Evolutionary conservation across 1,140 invertebrate species (phyloP), one percentile per base, ranked within the genome.

Genomic region (Drosophila littoralis): DNA sequence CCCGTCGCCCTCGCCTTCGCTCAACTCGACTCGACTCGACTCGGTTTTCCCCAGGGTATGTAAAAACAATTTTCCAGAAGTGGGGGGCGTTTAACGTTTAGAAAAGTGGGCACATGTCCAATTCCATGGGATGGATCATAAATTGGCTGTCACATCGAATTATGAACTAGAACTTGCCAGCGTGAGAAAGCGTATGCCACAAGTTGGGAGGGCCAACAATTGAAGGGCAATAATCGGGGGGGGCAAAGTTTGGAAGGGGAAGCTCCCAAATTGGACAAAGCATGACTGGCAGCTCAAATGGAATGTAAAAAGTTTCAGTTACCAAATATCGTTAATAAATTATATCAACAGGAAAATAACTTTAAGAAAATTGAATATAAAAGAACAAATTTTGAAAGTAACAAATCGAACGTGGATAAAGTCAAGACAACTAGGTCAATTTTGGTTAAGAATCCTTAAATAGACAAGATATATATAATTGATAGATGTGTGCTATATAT

Each of bases 71-170:
- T n/a, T 51, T 10, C 12, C 17, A 45, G 13, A 32, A 40, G 45
- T 67, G 38, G 55, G 64, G 35, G 48, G 5, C 22, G 22, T 5
- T 28, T 35, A 60, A 59, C 51, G 55, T 73, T 73, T 68, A 54
- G 22, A 54, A 67, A 68, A 68, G 28, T 68, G 70, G 55, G 70
- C 64, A 68, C 54, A 73, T 73, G 70, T 73, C 70, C 55, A 68
- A 68, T 60, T 60, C 48, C 32, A 68, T 68, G 67, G 70, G 55
- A 60, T 54, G 70, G 55, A 60, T 67, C 70, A 73, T 73, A 73
- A 68, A 73, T 73, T 68, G 70, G 32, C 64, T 60, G 64, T 60
- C 64, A 22, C 64, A 68, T 46, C 64, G 70, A 68, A 60, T 68
- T 73, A 60, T 68, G 70, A 72, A 67, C 69, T 67, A 43, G 54